These are phyloP conservation scores for Neelides sp. DNA, from an alignment of 1,140 invertebrate genomes.

Conservation along the genomic window DNA sequence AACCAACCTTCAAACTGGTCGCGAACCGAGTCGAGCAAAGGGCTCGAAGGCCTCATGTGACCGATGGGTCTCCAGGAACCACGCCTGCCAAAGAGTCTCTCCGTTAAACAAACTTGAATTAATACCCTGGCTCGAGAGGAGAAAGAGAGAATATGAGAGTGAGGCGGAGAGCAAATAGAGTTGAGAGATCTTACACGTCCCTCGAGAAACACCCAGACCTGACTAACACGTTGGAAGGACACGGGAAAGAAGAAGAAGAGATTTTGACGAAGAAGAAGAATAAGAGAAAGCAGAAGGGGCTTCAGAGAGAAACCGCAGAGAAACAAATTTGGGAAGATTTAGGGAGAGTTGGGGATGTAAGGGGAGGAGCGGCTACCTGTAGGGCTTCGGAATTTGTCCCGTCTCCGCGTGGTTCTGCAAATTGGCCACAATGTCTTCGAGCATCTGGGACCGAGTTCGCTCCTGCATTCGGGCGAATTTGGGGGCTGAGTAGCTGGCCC, in stretches of 20 bases:
- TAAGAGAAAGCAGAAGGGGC: no score
- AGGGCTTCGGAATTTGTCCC: constrained; percentile 88
- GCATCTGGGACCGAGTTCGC: constrained; percentile 73
- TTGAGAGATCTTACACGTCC: no score
- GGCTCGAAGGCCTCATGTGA: constrained; percentile 76
- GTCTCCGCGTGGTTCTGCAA: constrained; percentile 86
- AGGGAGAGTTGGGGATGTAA: no score
- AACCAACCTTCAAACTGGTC: constrained; percentile 33
- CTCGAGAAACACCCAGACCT: no score
- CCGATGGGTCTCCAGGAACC: constrained; percentile 89
- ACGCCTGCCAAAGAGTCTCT: constrained; percentile 45
- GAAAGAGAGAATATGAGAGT: neutral
- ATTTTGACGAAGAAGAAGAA: no score
- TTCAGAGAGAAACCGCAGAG: no score
- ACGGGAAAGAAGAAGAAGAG: no score
- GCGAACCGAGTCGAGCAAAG: constrained; percentile 76
- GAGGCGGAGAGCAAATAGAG: no score
- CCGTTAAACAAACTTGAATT: constrained; percentile 10
- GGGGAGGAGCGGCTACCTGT: no score
- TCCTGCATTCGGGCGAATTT: constrained; percentile 94
- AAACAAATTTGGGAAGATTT: no score
- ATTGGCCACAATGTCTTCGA: constrained; percentile 87
- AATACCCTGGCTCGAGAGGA: neutral
- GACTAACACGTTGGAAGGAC: no score
- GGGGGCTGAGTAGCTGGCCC: constrained; percentile 88